A percentile compares a stretch with the other conserved stretches of the same genome.
Evolutionary conservation across 1,140 invertebrate species (phyloP).

Genomic region (Apis cerana): DNA sequence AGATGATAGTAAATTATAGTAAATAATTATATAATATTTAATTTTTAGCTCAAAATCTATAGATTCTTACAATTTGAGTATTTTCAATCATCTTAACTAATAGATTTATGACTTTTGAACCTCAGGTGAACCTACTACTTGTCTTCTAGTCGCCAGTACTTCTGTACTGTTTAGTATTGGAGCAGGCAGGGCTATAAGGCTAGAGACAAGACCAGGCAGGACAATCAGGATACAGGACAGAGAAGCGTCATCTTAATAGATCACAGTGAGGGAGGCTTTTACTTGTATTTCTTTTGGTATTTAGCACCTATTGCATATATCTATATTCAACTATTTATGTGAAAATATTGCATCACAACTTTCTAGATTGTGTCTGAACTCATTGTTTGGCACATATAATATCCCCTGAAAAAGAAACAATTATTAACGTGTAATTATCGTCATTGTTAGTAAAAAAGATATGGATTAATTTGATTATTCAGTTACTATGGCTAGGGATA

Average conservation of each 20-base stretch:
- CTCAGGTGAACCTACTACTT: slow-evolving; percentile 81
- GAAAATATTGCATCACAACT: slow-evolving; percentile 52
- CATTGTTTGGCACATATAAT: slow-evolving; percentile 39
- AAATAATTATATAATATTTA: slow-evolving; percentile 2
- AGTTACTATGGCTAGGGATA: slow-evolving; percentile 38
- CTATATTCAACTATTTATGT: slow-evolving; percentile 57
- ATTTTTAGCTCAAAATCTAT: slow-evolving; percentile 45
- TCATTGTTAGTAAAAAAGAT: slow-evolving; percentile 14
- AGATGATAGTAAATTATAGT: slow-evolving; percentile 7
- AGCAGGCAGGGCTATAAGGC: slow-evolving; percentile 79
- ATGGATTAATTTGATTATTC: slow-evolving; percentile 13
- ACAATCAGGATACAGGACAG: slow-evolving; percentile 77
- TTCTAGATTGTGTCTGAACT: slow-evolving; percentile 55
- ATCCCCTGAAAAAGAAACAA: slow-evolving; percentile 19
- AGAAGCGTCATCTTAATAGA: slow-evolving; percentile 76
- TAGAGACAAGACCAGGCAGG: slow-evolving; percentile 74
- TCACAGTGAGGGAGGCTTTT: slow-evolving; percentile 74
- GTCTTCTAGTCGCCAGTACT: slow-evolving; percentile 81
- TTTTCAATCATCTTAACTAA: slow-evolving; percentile 74
- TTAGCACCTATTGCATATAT: slow-evolving; percentile 68
- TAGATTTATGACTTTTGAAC: slow-evolving; percentile 81
- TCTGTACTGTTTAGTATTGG: slow-evolving; percentile 80
- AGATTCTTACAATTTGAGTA: slow-evolving; percentile 58
- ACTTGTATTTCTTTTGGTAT: slow-evolving; percentile 71
- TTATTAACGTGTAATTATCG: slow-evolving; percentile 34